These are phyloP conservation scores for Doryteuthis pealeii DNA, from an alignment of 1,140 invertebrate species.

Conservation along the genomic window DNA sequence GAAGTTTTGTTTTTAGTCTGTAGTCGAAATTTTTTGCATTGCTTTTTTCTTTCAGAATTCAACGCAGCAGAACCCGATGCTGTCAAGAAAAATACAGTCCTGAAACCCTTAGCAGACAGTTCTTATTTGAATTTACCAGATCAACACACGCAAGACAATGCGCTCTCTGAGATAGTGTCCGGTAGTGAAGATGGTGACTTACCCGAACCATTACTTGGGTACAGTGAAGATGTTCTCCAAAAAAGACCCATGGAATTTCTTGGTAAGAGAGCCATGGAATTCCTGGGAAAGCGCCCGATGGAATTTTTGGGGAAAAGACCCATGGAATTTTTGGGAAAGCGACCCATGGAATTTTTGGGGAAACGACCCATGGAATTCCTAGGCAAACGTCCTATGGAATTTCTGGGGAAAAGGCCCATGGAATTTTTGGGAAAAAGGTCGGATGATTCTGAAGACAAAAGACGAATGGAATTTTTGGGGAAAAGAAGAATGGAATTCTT, in stretches of 20 bases:
- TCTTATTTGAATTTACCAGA: constrained; percentile 2
- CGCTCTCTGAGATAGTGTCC: not conserved
- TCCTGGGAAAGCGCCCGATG: constrained; percentile 6
- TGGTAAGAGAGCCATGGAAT: constrained; percentile 7
- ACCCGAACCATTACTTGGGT: not conserved
- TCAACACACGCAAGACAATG: not conserved
- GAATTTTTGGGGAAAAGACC: constrained; percentile 11
- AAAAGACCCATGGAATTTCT: constrained; percentile 13
- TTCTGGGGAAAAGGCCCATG: not conserved
- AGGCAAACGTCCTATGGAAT: constrained; percentile 10
- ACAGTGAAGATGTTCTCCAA: not conserved
- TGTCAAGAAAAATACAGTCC: not conserved
- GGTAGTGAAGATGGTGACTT: not conserved
- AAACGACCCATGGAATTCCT: constrained; percentile 12
- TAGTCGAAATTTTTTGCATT: too few species aligned
- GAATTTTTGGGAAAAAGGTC: not conserved
- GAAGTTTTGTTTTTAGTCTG: too few species aligned
- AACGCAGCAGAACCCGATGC: not conserved
- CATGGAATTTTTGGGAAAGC: constrained; percentile 12
- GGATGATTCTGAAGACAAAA: not conserved
- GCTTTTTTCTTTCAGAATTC: not conserved
- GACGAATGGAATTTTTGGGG: constrained; percentile 11
- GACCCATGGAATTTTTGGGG: constrained; percentile 10
- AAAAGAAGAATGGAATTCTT: constrained; percentile 12
- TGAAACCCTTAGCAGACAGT: not conserved